Conservation (phyloP, 1,140 invertebrate species). For the Cydia strobilella region DNA sequence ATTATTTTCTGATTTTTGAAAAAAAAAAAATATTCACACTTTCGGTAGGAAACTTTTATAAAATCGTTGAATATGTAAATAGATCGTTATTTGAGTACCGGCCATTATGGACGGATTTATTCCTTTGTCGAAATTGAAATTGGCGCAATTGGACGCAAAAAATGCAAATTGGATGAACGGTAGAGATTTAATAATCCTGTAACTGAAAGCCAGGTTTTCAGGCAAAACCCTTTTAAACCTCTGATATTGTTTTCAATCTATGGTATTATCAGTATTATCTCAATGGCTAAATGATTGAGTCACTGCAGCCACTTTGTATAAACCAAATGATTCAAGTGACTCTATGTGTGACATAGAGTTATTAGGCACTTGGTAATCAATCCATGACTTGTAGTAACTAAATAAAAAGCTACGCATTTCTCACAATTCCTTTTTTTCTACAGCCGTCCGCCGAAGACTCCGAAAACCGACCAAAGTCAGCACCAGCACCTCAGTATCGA, state of each 20-base stretch:
- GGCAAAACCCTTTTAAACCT: constrained; percentile 40
- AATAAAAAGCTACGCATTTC: background rate
- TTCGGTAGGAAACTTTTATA: background rate
- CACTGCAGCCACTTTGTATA: too few species aligned
- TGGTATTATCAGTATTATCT: too few species aligned
- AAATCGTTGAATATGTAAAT: background rate
- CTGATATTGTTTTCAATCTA: background rate
- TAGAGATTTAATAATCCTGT: background rate
- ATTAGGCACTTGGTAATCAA: too few species aligned
- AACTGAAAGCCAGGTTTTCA: constrained; percentile 38
- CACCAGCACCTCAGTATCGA: constrained; percentile 64
- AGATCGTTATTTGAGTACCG: background rate
- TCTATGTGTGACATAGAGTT: too few species aligned
- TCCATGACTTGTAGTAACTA: too few species aligned
- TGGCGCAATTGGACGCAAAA: constrained; percentile 2
- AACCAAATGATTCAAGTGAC: too few species aligned
- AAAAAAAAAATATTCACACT: background rate
- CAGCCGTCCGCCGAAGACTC: constrained; percentile 80
- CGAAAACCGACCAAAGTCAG: constrained; percentile 79
- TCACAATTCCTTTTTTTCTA: constrained; percentile 40
- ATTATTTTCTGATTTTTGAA: too few species aligned
- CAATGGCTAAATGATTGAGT: too few species aligned
- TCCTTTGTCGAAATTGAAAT: constrained; percentile 11
- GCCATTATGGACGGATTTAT: background rate
- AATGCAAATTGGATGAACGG: constrained; percentile 1